Base-by-base conservation (phyloP, 1,140 invertebrate species). In the Bombus confusus region DNA sequence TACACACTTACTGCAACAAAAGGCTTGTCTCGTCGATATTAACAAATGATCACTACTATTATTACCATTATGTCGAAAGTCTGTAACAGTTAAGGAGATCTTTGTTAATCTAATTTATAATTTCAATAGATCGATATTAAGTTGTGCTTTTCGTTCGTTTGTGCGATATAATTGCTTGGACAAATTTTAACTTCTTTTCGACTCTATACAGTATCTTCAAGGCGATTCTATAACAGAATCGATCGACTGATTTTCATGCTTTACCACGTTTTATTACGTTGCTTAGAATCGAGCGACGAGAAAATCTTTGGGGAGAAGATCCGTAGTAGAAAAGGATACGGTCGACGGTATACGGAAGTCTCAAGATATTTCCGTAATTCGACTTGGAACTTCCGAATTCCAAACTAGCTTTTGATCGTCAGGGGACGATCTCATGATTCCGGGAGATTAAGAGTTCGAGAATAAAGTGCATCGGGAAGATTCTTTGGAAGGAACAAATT, bases 331-430 rank as follows among this genome's bases (percentile, higher is more conserved):
- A 71, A 71, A 71, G 68, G 68, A 71, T 39, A 71, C 28, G 39
- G 37, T 28, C 37, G 68, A 37, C 10, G 37, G 37, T 71, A 39
- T 71, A 71, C 68, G 34, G 68, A 71, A 71, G 37, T 71, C 37
- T 71, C 68, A 2, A 71, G 68, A 71, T 71, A 71, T 71, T 71
- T 71, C 68, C 68, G 68, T 71, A 71, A 71, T 71, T 71, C 68
- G 68, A 71, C 68, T 71, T 39, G 68, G 37, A 71, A 71, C 68
- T 71, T 71, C 22, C 68, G 68, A 71, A 71, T 71, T 71, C 12
- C 68, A 71, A 71, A 71, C 68, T 71, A 71, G 68, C 68, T 71
- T 71, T 28, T 37, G 68, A 71, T 71, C 68, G 68, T 71, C 68
- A 39, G 68, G 68, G 68, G 68, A 71, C 68, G 68, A 71, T 71